Evolutionary conservation across 92 coral and sea anemone species (phyloP), one percentile per base, ranked within the genome.

Genomic region (Palythoa heliodiscus): DNA sequence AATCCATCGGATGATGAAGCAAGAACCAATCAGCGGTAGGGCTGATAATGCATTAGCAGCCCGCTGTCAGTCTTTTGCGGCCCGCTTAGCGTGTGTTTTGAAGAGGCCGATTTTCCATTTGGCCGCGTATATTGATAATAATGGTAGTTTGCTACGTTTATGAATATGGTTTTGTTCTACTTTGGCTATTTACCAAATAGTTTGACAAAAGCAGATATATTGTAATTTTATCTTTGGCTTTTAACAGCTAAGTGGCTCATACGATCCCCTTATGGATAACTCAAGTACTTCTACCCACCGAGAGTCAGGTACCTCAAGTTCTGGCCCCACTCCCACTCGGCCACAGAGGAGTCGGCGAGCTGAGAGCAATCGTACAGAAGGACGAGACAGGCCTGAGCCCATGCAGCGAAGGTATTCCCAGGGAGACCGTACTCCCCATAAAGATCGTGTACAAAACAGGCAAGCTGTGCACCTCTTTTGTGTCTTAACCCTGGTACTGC

Each of bases 341-440:
- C 98, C 91, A 37, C 87, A 89, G 92, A 61, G 95, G 92, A 35
- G 82, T 88, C 23, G 93, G 89, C 70, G 88, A 89, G 23, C 84
- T 1, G 84, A 86, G 92, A 84, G 88, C 85, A 78, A 89, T 80
- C 84, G 84, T 16, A 71, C 89, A 11, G 98, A 93, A 14, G 89
- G 91, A 87, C 89, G 93, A 60, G 97, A 95, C 14, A 87, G 98
- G 85, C 95, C 93, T 60, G 87, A 95, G 17, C 95, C 96, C 15
- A 90, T 80, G 12, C 84, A 80, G 50, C 84, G 99, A 86, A 89
- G 99, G 87, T 92, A 96, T 87, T 92, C 98, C 22, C 95, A 96
- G 35, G 98, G 99, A 16, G 93, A 93, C 57, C 89, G 90, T 63
- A 90, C 88, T 43, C 87, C 92, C 76, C 86, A 87, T 57, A 85